Evolutionary conservation across 2,888 invertebrate genomes (phyloP), one percentile per base, ranked within the genome.

Genomic region (Drosophila maculinotata): DNA sequence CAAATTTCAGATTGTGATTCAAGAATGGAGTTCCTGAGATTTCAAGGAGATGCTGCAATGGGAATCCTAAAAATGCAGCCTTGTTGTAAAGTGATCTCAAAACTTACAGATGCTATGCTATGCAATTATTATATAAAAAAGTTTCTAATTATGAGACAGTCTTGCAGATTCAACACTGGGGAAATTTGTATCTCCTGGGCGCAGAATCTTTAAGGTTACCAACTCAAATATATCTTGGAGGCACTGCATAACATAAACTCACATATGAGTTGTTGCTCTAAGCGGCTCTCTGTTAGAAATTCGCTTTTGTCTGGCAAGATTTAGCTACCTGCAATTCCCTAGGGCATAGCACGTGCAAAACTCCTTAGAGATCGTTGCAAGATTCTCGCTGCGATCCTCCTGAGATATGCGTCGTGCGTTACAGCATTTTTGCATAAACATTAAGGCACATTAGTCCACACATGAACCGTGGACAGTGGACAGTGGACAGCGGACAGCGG

Each of bases 381-480:
- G 41, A 51, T 12, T 15, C 33, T 9, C 17, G 26, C 23, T 23
- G 8, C 12, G 60, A 51, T 53, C 59, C 53, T 36, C 12, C 33
- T 23, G 35, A 52, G 51, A 44, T 57, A 51, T 31, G 33, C 41
- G 36, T 28, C 41, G 33, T 39, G 28, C 35, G 36, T 58, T 52
- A 28, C 42, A 31, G 51, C 12, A 9, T 30, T 75, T 87, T 87
- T 76, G 81, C 81, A 84, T 84, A 86, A 72, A 60, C 68, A 80
- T 86, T 70, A 68, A 44, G 72, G 51, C 83, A 68, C 75, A 82
- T 82, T 77, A 85, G 72, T 44, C 39, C 35, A 41, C 58, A 71
- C 45, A 54, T 31, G 53, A 28, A 20, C 26, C 39, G 25, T 31
- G 26, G 41, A 15, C 20, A 17, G 10, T 45, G 12, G 42, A 35